Conservation (phyloP, 2,797 vertebrate genomes). For the Ceryle rudis region DNA sequence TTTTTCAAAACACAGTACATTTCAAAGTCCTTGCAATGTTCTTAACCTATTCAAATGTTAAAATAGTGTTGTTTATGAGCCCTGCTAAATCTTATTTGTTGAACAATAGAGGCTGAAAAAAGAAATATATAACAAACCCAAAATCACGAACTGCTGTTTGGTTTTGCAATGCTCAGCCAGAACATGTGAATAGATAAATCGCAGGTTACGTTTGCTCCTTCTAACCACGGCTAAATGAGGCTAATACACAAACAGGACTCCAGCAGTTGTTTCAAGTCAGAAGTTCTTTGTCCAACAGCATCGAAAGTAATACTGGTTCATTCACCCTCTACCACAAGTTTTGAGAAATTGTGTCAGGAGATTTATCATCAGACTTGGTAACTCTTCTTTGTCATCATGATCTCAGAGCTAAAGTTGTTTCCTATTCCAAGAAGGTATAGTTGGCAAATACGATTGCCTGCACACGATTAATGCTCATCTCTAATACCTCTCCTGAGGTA, state of each 20-base stretch:
- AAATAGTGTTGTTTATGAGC: background rate
- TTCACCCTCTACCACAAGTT: background rate
- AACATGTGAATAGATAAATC: background rate
- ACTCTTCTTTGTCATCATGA: background rate
- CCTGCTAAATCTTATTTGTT: background rate
- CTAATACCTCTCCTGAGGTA: background rate
- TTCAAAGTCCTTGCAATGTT: background rate
- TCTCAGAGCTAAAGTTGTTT: background rate
- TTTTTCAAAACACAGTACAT: background rate
- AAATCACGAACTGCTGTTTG: background rate
- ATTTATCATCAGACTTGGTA: background rate
- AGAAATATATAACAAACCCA: fast-evolving
- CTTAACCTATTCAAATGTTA: background rate
- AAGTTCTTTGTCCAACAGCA: background rate
- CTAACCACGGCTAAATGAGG: background rate
- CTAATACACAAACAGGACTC: background rate
- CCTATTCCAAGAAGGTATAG: background rate
- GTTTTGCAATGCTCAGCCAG: background rate
- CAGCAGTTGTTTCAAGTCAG: background rate
- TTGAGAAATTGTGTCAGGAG: background rate
- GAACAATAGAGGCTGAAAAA: background rate
- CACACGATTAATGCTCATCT: fast-evolving
- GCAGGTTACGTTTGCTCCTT: background rate
- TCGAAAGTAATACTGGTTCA: background rate
- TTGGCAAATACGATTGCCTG: background rate